Conservation (phyloP, 2,113 vertebrate species). For the Psittacula cyanocephala region DNA sequence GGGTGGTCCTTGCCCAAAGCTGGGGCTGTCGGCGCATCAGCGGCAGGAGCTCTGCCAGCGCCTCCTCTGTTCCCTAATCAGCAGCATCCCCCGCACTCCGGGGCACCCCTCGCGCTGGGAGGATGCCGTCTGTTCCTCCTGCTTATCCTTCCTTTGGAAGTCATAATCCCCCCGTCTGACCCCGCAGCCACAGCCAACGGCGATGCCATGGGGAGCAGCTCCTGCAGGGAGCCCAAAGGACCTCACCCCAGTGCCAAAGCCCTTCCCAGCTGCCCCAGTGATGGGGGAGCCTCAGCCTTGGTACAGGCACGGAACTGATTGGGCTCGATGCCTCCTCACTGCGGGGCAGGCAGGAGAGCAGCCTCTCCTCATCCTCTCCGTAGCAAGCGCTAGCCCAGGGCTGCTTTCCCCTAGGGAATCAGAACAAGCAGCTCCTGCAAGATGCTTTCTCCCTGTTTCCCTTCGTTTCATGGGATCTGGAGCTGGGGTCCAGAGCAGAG, state of each 20-base stretch:
- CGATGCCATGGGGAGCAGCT: not conserved
- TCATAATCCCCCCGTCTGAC: not conserved
- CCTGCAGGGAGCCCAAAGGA: not conserved
- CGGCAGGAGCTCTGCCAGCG: not conserved
- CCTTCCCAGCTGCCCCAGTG: not conserved
- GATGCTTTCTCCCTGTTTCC: not conserved
- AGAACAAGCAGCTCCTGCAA: accelerated
- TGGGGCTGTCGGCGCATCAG: no score
- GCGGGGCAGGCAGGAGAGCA: accelerated
- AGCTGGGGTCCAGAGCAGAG: not conserved
- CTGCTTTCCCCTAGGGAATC: not conserved
- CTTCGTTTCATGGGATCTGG: accelerated
- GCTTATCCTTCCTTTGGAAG: not conserved
- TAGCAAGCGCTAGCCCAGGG: not conserved
- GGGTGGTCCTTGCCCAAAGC: not conserved
- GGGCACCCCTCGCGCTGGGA: not conserved
- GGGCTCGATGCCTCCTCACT: not conserved
- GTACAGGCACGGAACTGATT: not conserved
- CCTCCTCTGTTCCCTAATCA: not conserved
- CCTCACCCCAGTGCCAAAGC: not conserved
- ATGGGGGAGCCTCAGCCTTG: not conserved
- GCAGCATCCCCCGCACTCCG: not conserved
- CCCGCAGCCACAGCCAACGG: not conserved
- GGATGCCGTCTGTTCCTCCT: not conserved
- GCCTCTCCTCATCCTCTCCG: not conserved